Percentiles rank a stretch among this genome's conserved stretches.
Evolutionary conservation across 1,140 invertebrate genomes (phyloP).

Genomic region (Drosophila equinoxialis): DNA sequence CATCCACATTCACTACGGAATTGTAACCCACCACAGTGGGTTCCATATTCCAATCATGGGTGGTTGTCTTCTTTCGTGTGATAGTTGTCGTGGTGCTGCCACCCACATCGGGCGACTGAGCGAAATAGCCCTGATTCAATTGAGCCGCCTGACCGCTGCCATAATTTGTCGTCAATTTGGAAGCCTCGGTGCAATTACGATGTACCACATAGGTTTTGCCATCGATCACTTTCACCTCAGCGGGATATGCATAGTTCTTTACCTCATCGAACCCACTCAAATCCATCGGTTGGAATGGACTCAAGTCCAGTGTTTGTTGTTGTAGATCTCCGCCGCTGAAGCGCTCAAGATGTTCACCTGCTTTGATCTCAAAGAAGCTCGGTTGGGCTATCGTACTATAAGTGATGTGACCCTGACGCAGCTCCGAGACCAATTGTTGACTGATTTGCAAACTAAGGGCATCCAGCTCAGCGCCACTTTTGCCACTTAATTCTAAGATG

Average conservation of each 20-base stretch:
- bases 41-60: constrained; percentile 73
- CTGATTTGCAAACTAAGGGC: constrained; percentile 45
- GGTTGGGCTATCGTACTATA: constrained; percentile 69
- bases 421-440: constrained; percentile 67
- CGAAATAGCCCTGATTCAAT: constrained; percentile 23
- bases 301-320: constrained; percentile 57
- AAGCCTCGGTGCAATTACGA: constrained; percentile 75
- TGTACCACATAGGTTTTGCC: constrained; percentile 78
- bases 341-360: constrained; percentile 53
- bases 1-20: constrained; percentile 58
- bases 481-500: constrained; percentile 64
- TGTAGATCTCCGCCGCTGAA: constrained; percentile 38
- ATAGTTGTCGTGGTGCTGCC: constrained; percentile 44
- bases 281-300: constrained; percentile 58
- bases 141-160: constrained; percentile 23
- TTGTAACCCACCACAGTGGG: constrained; percentile 66
- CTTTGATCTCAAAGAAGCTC: constrained; percentile 71
- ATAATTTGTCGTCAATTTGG: constrained; percentile 44
- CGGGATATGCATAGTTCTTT: constrained; percentile 73
- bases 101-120: constrained; percentile 1
- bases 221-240: constrained; percentile 75
- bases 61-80: constrained; percentile 48
- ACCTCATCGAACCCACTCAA: constrained; percentile 72
- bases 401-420: constrained; percentile 54
- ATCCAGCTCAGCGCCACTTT: constrained; percentile 57